A percentile compares a stretch with the other conserved stretches of the same genome.
Evolutionary conservation across 2,797 vertebrate genomes (phyloP).

Genomic region (Lithobates pipiens): DNA sequence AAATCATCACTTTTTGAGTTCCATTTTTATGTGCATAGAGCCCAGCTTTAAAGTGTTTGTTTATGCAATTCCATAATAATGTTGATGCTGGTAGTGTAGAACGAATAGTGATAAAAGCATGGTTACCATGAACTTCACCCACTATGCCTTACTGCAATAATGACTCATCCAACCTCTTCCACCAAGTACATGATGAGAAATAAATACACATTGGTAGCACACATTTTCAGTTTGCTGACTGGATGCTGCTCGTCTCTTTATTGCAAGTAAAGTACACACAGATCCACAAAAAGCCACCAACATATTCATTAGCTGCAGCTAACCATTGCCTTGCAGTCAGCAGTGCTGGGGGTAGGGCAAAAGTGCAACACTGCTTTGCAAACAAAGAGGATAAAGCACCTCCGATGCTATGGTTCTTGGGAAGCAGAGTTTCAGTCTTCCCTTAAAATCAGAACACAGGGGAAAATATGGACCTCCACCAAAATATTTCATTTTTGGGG

Average conservation of each 20-base stretch:
- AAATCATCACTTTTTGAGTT: too few relatives aligned
- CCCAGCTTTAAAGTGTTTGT: too few relatives aligned
- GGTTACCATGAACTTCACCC: background rate
- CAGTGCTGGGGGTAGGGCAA: constrained; percentile 8
- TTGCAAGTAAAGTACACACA: constrained; percentile 39
- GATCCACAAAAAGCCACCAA: constrained; percentile 52
- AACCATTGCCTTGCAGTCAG: constrained; percentile 20
- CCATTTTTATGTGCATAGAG: too few relatives aligned
- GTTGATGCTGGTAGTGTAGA: background rate
- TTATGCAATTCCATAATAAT: too few relatives aligned
- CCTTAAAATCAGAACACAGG: background rate
- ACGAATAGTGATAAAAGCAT: background rate
- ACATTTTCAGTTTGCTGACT: constrained; percentile 26
- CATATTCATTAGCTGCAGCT: constrained; percentile 15
- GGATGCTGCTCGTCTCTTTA: constrained; percentile 47
- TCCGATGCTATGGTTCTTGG: too few relatives aligned
- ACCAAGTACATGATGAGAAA: background rate
- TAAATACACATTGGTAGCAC: constrained; percentile 7
- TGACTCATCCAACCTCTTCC: background rate
- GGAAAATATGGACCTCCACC: background rate
- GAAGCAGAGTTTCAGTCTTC: background rate
- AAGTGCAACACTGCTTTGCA: constrained; percentile 7
- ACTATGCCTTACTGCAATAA: background rate
- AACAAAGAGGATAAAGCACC: background rate
- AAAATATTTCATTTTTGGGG: too few relatives aligned